Base-by-base conservation (phyloP, 2,797 vertebrate species). In the Fistularia commersonii region DNA sequence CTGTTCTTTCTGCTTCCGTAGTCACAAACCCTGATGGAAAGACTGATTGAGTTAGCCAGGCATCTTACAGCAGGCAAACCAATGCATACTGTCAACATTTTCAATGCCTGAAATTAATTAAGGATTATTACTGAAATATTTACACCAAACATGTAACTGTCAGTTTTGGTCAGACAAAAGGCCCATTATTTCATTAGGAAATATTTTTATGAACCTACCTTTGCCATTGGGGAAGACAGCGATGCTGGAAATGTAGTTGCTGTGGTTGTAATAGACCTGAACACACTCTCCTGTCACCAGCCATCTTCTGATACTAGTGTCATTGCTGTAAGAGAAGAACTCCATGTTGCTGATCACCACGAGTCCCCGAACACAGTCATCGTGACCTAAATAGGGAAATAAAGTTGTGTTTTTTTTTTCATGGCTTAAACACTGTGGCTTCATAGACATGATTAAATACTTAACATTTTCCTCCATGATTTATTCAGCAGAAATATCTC, bases 261-360 rank as follows among this genome's bases (percentile, higher is more conserved):
- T 97, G 82, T 99, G 97, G 51, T 93, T 92, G 69, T 93, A 93
- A 79, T 94, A 98, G 50, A 96, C 87, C 68, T 98, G 92, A 31
- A 95, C 77, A 74, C 97, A 99, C 51, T 95, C 92, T 3, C 97
- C 97, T 40, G 92, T 89, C 66, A 98, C 93, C 32, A 90, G 82
- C 97, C 97, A 99, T 69, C 91, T 91, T 82, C 97, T 91, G 75
- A 99, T 87, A 74, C 89, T 97, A 8, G 93, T 83, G 72, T 99
- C 97, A 54, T 99, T 99, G 81, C 96, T 93, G 86, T 97, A 99
- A 41, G 97, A 99, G 80, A 98, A 94, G 88, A 99, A 99, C 84
- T 98, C 94, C 8, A 61, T 78, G 63, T 89, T 91, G 86, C 84
- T 95, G 72, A 98, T 79, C 73, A 97, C 93, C 11, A 94, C 95